phyloP scores from a whole-genome alignment of 2,113 vertebrate species.

The Cinclus mexicanus region DNA sequence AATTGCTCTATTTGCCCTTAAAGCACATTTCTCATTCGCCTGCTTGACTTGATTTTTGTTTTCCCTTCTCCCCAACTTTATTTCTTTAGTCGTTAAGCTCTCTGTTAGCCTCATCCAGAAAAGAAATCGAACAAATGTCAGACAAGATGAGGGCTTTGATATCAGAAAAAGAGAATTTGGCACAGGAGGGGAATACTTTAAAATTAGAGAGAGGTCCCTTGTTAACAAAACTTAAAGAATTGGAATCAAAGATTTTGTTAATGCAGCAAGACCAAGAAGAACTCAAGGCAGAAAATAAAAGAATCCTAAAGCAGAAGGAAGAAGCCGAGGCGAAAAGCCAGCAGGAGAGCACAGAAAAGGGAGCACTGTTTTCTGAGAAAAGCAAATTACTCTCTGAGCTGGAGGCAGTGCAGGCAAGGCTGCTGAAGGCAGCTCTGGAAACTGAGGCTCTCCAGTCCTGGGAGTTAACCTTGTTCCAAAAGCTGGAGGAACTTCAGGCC shows the following conservation, averaged over 20 bases:
- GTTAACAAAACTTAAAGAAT: constrained; percentile 76
- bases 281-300: constrained; percentile 72
- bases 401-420: constrained; percentile 52
- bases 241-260: constrained; percentile 71
- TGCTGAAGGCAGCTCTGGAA: constrained; percentile 73
- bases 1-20: constrained; percentile 30
- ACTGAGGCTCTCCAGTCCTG: constrained; percentile 69
- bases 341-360: constrained; percentile 67
- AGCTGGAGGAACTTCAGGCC: constrained; percentile 75
- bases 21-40: constrained; percentile 71
- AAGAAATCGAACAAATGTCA: constrained; percentile 87
- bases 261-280: constrained; percentile 76
- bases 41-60: constrained; percentile 80
- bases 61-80: constrained; percentile 76
- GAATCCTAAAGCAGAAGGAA: constrained; percentile 72
- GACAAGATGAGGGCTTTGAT: constrained; percentile 86
- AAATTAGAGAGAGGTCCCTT: constrained; percentile 80
- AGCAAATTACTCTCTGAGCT: constrained; percentile 71
- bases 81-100: constrained; percentile 90
- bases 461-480: constrained; percentile 44
- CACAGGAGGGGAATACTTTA: constrained; percentile 78
- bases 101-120: constrained; percentile 90
- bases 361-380: constrained; percentile 63
- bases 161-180: constrained; percentile 82
- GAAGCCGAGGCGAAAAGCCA: constrained; percentile 69